These are phyloP conservation scores for Melanchra persicariae DNA, from an alignment of 2,888 invertebrate species.

Conservation along the genomic window DNA sequence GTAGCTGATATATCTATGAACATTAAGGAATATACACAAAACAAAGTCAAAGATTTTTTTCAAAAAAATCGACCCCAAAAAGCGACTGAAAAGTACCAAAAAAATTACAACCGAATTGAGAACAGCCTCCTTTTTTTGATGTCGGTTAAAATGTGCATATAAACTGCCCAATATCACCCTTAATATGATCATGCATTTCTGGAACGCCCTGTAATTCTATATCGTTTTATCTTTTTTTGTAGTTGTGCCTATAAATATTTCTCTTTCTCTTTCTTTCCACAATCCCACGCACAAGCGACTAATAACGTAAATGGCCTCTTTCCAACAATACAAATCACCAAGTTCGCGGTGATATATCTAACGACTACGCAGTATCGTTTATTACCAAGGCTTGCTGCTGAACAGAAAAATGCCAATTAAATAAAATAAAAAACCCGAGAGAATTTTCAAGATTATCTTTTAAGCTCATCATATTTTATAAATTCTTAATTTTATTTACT, in stretches of 20 bases:
- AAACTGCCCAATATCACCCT: no score
- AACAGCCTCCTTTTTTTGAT: no score
- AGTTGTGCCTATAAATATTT: constrained; percentile 6
- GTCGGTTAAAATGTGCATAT: no score
- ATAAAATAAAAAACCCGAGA: not conserved
- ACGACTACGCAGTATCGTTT: constrained; percentile 18
- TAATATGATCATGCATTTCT: no score
- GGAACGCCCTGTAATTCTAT: no score
- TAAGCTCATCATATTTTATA: not conserved
- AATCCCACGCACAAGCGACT: not conserved
- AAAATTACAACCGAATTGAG: no score
- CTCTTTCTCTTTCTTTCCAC: not conserved
- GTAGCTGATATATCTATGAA: no score
- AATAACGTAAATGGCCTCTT: constrained; percentile 34
- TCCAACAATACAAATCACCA: constrained; percentile 23
- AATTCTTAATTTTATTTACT: not conserved
- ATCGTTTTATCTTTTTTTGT: not conserved
- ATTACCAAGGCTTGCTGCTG: not conserved
- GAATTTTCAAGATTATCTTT: not conserved
- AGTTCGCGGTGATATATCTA: constrained; percentile 20
- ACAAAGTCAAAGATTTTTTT: no score
- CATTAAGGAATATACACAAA: no score
- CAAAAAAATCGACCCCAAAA: no score
- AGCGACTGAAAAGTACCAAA: no score
- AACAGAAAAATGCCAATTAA: constrained; percentile 1